Conservation (phyloP, 2,888 invertebrate genomes). For the Tinea trinotella region DNA sequence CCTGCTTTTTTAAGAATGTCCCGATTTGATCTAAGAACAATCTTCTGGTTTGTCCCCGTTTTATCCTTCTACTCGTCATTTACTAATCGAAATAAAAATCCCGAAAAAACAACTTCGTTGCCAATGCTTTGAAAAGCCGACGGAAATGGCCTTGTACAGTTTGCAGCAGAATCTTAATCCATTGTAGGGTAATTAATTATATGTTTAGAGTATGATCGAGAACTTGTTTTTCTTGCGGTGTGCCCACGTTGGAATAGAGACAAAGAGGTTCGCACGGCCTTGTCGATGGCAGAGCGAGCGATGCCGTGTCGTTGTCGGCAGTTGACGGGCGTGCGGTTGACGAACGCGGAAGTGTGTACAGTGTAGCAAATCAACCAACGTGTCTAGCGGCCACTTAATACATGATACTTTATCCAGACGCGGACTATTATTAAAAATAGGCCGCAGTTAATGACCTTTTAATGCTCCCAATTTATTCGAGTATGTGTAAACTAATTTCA, state of each 20-base stretch:
- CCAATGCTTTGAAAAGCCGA: not conserved
- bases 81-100: no score
- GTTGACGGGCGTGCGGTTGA: conserved; percentile 27
- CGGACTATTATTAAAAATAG: not conserved
- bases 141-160: not conserved
- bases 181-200: not conserved
- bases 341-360: conserved; percentile 34
- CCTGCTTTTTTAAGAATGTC: no score
- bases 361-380: conserved; percentile 27
- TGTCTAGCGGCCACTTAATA: conserved; percentile 32
- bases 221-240: conserved; percentile 19
- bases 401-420: not conserved
- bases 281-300: conserved; percentile 35
- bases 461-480: no score
- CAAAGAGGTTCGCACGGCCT: conserved; percentile 67
- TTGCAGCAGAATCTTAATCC: not conserved
- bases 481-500: no score
- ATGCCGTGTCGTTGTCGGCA: conserved; percentile 33
- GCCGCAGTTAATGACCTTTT: not conserved
- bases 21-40: no score
- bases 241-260: conserved; percentile 44
- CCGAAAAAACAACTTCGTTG: not conserved
- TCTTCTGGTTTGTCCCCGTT: no score
- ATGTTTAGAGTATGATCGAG: conserved; percentile 4
- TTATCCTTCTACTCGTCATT: no score